Evolutionary conservation across 1,140 invertebrate species (phyloP), one percentile per base, ranked within the genome.

Genomic region (Tenebrio molitor): DNA sequence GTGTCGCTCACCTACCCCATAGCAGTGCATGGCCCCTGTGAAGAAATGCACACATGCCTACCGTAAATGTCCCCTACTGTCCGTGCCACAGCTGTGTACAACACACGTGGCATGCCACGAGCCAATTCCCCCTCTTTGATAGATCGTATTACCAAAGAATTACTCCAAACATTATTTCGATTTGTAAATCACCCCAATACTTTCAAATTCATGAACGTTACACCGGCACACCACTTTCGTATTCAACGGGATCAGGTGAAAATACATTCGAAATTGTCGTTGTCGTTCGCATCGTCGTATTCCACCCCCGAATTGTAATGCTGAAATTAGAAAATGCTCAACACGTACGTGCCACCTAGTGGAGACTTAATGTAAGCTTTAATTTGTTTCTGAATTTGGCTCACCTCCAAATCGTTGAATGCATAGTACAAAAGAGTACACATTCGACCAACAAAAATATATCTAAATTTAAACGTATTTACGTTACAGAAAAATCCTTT

Each of bases 41-140:
- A 21, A 66, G 65, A 68, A 50, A 68, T 44, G 65, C 65, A 72
- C 74, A 75, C 36, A 75, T 75, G 74, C 66, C 64, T 53, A 34
- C 65, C 29, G 67, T 72, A 72, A 76, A 76, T 76, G 72, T 74
- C 74, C 66, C 74, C 74, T 74, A 44, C 65, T 66, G 71, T 76
- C 72, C 72, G 74, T 72, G 69, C 53, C 65, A 76, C 74, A 76
- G 74, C 74, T 76, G 74, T 66, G 50, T 69, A 25, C 69, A 68
- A 68, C 72, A 76, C 74, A 76, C 72, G 72, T 76, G 74, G 67
- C 44, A 14, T 65, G 69, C 63, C 64, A 69, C 72, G 70, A 50
- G 66, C 58, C 72, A 53, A 17, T 67, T 67, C 72, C 41, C 46
- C 42, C 41, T 50, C 41, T 68, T 21, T 33, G 16, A 46, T 44